Conservation (phyloP, 2,797 vertebrate species). For the Platyrinchus mystaceus region DNA sequence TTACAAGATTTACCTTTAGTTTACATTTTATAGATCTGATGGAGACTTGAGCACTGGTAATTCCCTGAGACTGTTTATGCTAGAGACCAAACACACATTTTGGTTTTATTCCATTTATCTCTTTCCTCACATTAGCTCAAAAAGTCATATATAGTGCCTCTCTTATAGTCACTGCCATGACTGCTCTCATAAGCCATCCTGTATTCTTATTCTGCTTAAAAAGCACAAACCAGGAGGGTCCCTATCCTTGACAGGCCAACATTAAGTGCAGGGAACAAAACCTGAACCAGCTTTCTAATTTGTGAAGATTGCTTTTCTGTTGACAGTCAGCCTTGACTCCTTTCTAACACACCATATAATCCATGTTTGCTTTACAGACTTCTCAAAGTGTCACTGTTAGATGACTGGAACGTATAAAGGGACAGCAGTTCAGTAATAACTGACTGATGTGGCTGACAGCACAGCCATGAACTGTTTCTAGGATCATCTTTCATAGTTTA, state of each 20-base stretch:
- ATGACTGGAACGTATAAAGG: not conserved
- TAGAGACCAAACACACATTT: not conserved
- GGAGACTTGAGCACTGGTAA: not conserved
- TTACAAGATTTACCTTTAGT: not conserved
- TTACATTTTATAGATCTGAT: not conserved
- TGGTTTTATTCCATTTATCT: not conserved
- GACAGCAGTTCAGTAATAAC: not conserved
- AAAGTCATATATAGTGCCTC: not conserved
- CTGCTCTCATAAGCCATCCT: not conserved
- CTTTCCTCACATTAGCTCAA: not conserved
- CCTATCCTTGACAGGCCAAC: not conserved
- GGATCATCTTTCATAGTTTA: not conserved
- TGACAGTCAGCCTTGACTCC: slow-evolving; percentile 19
- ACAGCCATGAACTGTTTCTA: not conserved
- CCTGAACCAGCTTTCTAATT: not conserved
- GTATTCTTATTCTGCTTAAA: not conserved
- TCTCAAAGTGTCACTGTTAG: not conserved
- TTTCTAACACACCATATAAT: not conserved
- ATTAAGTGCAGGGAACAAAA: not conserved
- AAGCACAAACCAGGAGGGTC: not conserved
- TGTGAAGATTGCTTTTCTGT: not conserved
- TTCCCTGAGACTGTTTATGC: not conserved
- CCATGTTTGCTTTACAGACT: not conserved
- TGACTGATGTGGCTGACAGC: not conserved
- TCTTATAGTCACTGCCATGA: not conserved